Conservation (phyloP, 2,888 invertebrate genomes). For the Ditula angustiorana region DNA sequence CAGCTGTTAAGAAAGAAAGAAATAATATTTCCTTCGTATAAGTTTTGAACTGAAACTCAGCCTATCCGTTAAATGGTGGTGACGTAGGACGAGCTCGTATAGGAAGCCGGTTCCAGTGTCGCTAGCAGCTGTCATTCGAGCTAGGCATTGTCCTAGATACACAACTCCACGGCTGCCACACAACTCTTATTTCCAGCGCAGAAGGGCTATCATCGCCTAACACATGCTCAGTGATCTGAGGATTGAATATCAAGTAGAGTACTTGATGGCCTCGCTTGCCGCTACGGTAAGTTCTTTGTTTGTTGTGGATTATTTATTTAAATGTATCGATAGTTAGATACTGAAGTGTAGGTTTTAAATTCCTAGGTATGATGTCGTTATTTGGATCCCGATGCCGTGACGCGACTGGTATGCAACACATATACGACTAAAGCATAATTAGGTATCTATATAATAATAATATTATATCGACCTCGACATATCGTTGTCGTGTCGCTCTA, state of each 20-base stretch:
- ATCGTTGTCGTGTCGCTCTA: too few species aligned
- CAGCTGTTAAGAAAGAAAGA: too few species aligned
- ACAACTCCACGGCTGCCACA: too few species aligned
- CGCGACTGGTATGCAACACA: too few species aligned
- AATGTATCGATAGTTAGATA: neutral
- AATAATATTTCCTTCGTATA: too few species aligned
- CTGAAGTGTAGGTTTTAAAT: too few species aligned
- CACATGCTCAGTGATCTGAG: neutral
- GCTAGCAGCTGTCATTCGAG: slow-evolving; percentile 24
- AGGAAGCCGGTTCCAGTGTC: slow-evolving; percentile 15
- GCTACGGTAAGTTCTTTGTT: neutral
- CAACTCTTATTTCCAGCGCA: neutral
- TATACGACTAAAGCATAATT: too few species aligned
- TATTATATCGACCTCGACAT: too few species aligned
- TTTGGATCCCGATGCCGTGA: too few species aligned
- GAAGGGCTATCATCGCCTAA: neutral
- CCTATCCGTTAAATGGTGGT: neutral
- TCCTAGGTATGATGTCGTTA: neutral
- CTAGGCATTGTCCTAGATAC: slow-evolving; percentile 29
- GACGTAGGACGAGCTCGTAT: neutral
- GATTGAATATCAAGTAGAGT: slow-evolving; percentile 6
- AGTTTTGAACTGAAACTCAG: too few species aligned
- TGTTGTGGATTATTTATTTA: neutral
- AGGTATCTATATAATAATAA: too few species aligned
- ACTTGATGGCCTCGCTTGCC: neutral